phyloP scores from a whole-genome alignment of 1,140 invertebrate species.

The Wasmannia auropunctata region DNA sequence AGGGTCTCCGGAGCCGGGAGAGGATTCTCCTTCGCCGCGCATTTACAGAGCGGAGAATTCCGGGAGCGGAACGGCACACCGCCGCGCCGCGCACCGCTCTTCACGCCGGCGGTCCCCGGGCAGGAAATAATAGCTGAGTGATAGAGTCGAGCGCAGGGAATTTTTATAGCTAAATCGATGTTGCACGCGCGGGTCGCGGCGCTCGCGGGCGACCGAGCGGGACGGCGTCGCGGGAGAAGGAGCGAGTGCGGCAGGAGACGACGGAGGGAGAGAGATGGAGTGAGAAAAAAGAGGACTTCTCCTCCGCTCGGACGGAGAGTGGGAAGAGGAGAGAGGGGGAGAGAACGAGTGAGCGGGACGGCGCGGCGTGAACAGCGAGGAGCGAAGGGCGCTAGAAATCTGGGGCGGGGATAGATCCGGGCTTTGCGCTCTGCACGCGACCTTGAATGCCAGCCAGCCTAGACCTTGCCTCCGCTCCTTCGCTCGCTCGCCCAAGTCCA shows the following conservation, averaged over 20 bases:
- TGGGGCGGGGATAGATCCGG: slow-evolving; percentile 76
- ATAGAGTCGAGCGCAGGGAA: slow-evolving; percentile 81
- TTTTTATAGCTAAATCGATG: slow-evolving; percentile 85
- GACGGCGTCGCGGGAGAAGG: slow-evolving; percentile 22
- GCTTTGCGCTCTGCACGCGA: slow-evolving; percentile 77
- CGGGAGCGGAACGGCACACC: slow-evolving; percentile 70
- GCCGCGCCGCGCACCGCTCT: slow-evolving; percentile 54
- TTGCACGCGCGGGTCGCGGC: slow-evolving; percentile 70
- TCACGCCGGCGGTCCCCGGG: slow-evolving; percentile 74
- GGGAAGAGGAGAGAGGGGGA: neutral
- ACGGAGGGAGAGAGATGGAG: neutral
- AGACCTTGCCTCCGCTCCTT: slow-evolving; percentile 77
- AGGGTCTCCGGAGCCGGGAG: neutral
- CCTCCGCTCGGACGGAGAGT: neutral
- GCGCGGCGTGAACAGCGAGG: slow-evolving; percentile 52
- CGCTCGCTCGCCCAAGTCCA: slow-evolving; percentile 76
- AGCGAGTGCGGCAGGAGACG: neutral
- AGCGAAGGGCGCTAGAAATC: slow-evolving; percentile 75
- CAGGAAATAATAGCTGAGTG: slow-evolving; percentile 81
- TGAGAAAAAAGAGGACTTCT: neutral
- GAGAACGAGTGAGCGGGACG: slow-evolving; percentile 7
- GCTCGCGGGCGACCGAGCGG: slow-evolving; percentile 3
- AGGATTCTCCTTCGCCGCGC: slow-evolving; percentile 43
- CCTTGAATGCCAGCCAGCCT: slow-evolving; percentile 79
- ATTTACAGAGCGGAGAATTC: slow-evolving; percentile 67